Base-by-base conservation (phyloP, 2,113 vertebrate genomes). In the Epinephelus fuscoguttatus region DNA sequence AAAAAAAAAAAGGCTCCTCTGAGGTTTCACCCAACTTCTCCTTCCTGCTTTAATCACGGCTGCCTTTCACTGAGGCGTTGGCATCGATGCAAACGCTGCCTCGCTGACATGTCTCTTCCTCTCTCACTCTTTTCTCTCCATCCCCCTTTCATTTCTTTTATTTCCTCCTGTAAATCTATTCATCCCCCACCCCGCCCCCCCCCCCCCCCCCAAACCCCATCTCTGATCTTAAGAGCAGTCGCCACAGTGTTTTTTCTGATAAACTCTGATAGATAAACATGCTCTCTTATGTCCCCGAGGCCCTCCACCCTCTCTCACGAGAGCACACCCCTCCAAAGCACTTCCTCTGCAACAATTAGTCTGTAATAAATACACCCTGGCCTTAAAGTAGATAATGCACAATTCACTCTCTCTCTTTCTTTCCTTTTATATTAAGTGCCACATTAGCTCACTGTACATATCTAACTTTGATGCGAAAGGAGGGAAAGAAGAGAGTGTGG, bases 231-330 rank as follows among this genome's bases (percentile, higher is more conserved):
- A 92, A 94, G 91, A 94, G 91, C 89, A 93, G 89, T 88, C 82
- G 83, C 84, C 85, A 77, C 89, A 78, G 90, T 93, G 89, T 93
- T 92, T 45, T 84, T 95, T 93, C 91, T 93, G 92, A 94, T 93
- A 91, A 93, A 94, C 86, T 76, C 62, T 86, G 88, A 94, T 93
- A 94, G 94, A 94, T 93, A 95, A 94, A 94, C 92, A 94, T 86
- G 92, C 86, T 89, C 89, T 92, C 89, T 90, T 91, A 78, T 85
- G 88, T 94, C 94, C 91, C 93, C 3, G 59, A 78, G 90, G 92
- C 86, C 93, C 91, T 84, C 93, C 94, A 71, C 95, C 94, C 94
- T 92, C 88, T 92, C 93, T 89, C 92, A 68, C 13, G 93, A 88
- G 94, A 92, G 85, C 91, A 79, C 88, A 90, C 87, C 87, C 90